Evolutionary conservation across 2,888 invertebrate species (phyloP), one percentile per base, ranked within the genome.

Genomic region (Lutraria lutraria): DNA sequence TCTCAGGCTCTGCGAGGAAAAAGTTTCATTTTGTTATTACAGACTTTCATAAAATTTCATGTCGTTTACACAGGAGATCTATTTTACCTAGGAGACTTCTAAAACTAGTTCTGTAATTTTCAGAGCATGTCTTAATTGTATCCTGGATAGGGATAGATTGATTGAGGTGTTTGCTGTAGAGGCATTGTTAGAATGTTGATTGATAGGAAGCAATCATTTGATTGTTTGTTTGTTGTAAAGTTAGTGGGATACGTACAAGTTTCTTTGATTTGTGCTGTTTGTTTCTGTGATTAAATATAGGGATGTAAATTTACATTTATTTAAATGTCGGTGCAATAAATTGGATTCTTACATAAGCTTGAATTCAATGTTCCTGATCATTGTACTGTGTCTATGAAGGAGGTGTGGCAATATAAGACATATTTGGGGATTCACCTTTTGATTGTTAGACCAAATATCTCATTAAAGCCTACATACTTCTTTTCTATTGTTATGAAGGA

Each of bases 141-240:
- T 68, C 63, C n/a, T 25, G 63, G 4, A 12, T n/a, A 25, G 8
- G 25, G 63, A 25, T 68, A 12, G n/a, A 25, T 68, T n/a, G 21
- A 68, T 68, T 68, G 21, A 68, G 63, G 25, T 68, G 25, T 68
- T 68, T 68, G 63, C 63, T 25, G 25, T 68, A 68, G 63, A 68
- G 25, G 25, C 8, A n/a, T 21, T 68, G n/a, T n/a, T 68, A 25
- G 25, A n/a, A 25, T 68, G 63, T n/a, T 68, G 63, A 68, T 68
- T 25, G 13, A 68, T 25, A 68, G n/a, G 63, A 68, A 25, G 25
- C 25, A 25, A 68, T 68, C 25, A 25, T 68, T 68, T 68, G 63
- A 25, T 68, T 68, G 63, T 25, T 43, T 43, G 43, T 43, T 43
- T 43, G 43, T 43, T 43, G 43, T 43, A 43, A 43, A 43, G 4